phyloP scores from a whole-genome alignment of 1,140 invertebrate species.

The Andricus grossulariae region DNA sequence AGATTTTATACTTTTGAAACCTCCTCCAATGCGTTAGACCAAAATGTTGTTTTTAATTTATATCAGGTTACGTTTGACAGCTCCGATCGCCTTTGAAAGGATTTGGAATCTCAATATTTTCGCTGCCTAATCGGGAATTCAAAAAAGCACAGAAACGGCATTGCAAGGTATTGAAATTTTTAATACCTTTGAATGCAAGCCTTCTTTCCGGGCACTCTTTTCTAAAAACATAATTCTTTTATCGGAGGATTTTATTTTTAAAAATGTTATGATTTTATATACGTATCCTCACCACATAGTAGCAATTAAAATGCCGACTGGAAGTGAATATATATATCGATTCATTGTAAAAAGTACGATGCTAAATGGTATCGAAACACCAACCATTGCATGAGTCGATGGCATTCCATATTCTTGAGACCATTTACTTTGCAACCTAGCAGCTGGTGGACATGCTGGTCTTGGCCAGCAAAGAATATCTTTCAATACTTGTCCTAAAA shows the following conservation, averaged over 20 bases:
- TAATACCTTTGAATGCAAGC: no score
- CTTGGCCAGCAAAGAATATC: conserved; percentile 91
- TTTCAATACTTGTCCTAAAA: conserved; percentile 89
- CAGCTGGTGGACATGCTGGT: conserved; percentile 87
- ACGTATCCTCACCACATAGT: conserved; percentile 73
- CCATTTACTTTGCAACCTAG: conserved; percentile 90
- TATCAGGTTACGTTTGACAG: no score
- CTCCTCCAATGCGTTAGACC: no score
- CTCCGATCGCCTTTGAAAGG: no score
- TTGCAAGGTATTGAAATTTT: no score
- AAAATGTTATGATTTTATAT: conserved; percentile 26
- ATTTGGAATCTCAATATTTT: no score
- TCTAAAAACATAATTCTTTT: neutral
- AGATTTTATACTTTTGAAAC: no score
- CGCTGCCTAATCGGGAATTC: no score
- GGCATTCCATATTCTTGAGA: conserved; percentile 94
- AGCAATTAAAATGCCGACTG: conserved; percentile 76
- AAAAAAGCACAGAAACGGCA: no score
- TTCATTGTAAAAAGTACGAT: conserved; percentile 87
- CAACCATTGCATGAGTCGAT: conserved; percentile 95
- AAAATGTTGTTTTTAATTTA: no score
- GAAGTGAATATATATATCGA: conserved; percentile 85
- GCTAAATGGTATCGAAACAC: conserved; percentile 89
- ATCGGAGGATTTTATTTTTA: conserved; percentile 34
- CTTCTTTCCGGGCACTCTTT: no score